Evolutionary conservation across 2,797 vertebrate genomes (phyloP).

Genomic region (Peromyscus nudipes): DNA sequence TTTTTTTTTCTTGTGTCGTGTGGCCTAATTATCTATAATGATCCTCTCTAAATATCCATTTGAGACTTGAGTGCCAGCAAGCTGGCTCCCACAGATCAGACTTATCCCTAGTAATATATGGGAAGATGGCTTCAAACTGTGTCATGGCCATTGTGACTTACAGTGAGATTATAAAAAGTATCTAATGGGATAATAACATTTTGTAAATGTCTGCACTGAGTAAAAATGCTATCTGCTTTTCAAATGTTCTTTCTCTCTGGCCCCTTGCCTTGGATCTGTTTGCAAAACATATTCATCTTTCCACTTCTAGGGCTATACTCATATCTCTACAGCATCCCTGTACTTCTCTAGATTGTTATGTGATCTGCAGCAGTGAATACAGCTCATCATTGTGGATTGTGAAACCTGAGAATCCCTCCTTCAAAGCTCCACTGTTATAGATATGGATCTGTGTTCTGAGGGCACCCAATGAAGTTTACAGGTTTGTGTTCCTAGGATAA

Average conservation of each 20-base stretch:
- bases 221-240: neutral
- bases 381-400: neutral
- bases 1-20: neutral
- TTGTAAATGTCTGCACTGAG: neutral
- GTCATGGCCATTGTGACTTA: neutral
- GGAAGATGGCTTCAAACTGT: neutral
- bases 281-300: neutral
- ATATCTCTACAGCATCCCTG: neutral
- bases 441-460: neutral
- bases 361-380: too few relatives aligned
- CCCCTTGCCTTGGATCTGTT: neutral
- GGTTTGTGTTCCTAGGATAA: too few relatives aligned
- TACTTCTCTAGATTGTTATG: neutral
- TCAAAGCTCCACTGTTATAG: neutral
- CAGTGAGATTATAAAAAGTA: neutral
- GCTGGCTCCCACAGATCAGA: neutral
- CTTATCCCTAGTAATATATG: neutral
- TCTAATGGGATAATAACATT: neutral
- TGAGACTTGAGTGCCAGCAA: neutral
- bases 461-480: neutral
- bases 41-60: neutral
- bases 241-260: neutral
- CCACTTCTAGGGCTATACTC: neutral
- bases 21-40: neutral
- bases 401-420: neutral